Conservation (phyloP, 2,797 vertebrate genomes). For the Sorex maritimensis region DNA sequence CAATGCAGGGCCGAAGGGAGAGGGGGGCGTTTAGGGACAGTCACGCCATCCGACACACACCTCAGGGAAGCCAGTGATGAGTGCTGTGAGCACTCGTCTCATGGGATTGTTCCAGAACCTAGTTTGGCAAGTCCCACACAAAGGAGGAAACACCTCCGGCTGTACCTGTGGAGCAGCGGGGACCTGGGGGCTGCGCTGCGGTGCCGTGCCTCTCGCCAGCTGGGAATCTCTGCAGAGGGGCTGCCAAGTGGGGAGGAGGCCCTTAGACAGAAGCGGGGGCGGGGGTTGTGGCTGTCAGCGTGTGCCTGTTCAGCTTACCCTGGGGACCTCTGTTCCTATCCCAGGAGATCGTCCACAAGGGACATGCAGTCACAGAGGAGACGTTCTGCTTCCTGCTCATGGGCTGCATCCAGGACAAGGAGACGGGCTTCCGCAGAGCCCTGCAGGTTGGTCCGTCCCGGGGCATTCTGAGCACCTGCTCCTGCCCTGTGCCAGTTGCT, state of each 20-base stretch:
- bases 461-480: background rate
- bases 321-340: background rate
- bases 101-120: background rate
- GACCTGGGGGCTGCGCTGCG: too few relatives aligned
- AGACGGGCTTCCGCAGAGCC: slow-evolving; percentile 93
- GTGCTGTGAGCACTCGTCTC: too few relatives aligned
- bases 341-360: slow-evolving; percentile 95
- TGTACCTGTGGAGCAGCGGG: too few relatives aligned
- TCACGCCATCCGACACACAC: too few relatives aligned
- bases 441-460: slow-evolving; percentile 92
- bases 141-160: background rate
- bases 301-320: background rate
- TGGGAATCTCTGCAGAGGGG: background rate
- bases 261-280: too few relatives aligned
- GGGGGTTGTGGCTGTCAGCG: too few relatives aligned
- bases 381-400: slow-evolving; percentile 97
- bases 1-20: background rate
- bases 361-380: slow-evolving; percentile 93
- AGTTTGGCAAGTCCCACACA: background rate
- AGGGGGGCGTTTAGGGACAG: background rate
- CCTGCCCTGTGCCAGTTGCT: rapidly evolving
- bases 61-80: background rate
- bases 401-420: slow-evolving; percentile 94
- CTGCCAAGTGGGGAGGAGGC: background rate
- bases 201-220: too few relatives aligned